Evolutionary conservation across 2,888 invertebrate species (phyloP).

Genomic region (Selenia dentaria): DNA sequence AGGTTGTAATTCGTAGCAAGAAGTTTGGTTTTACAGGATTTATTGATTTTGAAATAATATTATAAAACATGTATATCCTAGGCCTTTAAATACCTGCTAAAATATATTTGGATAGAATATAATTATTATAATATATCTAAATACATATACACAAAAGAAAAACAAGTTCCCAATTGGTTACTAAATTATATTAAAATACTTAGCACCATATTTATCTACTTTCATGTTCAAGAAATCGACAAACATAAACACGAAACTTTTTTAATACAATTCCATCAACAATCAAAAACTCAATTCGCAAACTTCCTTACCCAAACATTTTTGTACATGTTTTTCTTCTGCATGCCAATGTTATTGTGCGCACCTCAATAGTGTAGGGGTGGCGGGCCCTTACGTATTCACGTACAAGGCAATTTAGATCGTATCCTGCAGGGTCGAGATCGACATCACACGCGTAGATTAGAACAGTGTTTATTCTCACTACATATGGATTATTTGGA

Average conservation of each 20-base stretch:
- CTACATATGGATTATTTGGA: background rate
- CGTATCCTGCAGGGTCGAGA: conserved; percentile 38
- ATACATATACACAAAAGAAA: too few species aligned
- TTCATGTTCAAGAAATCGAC: too few species aligned
- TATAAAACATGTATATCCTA: too few species aligned
- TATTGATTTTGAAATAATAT: too few species aligned
- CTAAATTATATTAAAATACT: too few species aligned
- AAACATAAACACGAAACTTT: background rate
- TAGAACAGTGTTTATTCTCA: background rate
- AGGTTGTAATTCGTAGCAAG: too few species aligned
- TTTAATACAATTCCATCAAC: conserved; percentile 22
- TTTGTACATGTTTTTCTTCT: conserved; percentile 37
- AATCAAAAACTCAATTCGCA: conserved; percentile 27
- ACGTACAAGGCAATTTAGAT: conserved; percentile 44
- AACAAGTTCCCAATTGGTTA: too few species aligned
- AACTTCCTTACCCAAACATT: conserved; percentile 27
- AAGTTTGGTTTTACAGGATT: too few species aligned
- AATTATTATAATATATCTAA: too few species aligned
- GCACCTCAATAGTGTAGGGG: conserved; percentile 34
- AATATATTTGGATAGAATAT: too few species aligned
- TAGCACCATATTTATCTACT: too few species aligned
- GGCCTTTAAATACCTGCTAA: too few species aligned
- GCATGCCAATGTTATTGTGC: conserved; percentile 33
- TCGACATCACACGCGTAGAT: conserved; percentile 32
- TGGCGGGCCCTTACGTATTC: conserved; percentile 33